Percentiles rank a stretch among this genome's conserved stretches.
These are phyloP conservation scores for Nomada fabriciana DNA, from an alignment of 2,888 invertebrate species.

Conservation along the genomic window DNA sequence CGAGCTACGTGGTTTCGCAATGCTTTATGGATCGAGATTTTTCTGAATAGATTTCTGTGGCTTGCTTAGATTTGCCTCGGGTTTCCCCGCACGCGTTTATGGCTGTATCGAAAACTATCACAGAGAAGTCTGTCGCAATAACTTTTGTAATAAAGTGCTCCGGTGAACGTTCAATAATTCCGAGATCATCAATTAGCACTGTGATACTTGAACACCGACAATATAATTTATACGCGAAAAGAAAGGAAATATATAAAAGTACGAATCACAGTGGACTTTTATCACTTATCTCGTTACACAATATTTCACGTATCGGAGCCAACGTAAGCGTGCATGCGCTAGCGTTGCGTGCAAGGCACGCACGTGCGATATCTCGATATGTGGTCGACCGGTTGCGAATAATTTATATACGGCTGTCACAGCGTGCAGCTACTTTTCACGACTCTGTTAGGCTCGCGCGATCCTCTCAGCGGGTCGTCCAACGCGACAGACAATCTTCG, in stretches of 20 bases:
- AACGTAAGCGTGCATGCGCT: not conserved
- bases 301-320: not conserved
- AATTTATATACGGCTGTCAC: constrained; percentile 50
- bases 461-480: constrained; percentile 43
- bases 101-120: no score
- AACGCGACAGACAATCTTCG: constrained; percentile 16
- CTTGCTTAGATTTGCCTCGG: no score
- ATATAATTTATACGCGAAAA: no score
- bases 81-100: no score
- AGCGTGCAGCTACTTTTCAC: constrained; percentile 39
- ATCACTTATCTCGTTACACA: not conserved
- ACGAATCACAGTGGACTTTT: not conserved
- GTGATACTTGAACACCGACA: no score
- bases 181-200: no score
- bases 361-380: constrained; percentile 38
- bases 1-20: not conserved
- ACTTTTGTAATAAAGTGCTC: no score
- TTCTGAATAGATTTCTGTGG: no score
- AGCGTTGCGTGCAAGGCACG: constrained; percentile 21
- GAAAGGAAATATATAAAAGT: not conserved
- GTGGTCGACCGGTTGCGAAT: constrained; percentile 24
- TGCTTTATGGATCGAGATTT: not conserved
- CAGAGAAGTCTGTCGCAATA: no score
- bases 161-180: no score
- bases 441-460: constrained; percentile 41